Base-by-base conservation (phyloP, 2,113 vertebrate species). In the Cryptotis parvus region DNA sequence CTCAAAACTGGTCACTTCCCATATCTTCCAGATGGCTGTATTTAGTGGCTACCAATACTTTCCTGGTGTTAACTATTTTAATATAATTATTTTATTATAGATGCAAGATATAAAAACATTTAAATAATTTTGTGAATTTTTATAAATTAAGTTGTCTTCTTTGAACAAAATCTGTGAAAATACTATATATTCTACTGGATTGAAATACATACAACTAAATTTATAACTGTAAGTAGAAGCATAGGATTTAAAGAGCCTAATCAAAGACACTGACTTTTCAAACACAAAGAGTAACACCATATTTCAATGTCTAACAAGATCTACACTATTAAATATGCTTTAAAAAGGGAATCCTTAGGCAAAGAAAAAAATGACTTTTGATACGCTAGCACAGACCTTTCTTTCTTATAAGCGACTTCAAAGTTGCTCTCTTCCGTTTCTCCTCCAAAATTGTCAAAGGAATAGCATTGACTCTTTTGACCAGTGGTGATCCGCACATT, bases 351-450 rank as follows among this genome's bases (percentile, higher is more conserved):
- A 63, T 90, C 85, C 94, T 95, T 84, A 83, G 27, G 55, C 11
- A 69, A 41, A 94, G 85, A 93, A 90, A 83, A 96, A 95, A 95
- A 90, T 96, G 86, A 52, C 93, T 93, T n/a, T 95, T 96, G 89
- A 92, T 94, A 89, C 31, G 18, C 61, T n/a, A 79, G 33, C 26
- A 89, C 45, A 95, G 78, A 77, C 11, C 39, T 93, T 84, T 78
- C 29, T 33, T 84, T 93, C 72, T 93, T 93, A n/a, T 94, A 63
- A 90, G 69, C 18, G 9, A 66, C 76, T 95, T 96, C 91, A 95
- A 94, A 95, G 89, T 80, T 80, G 22, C 27, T 84, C 29, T 86
- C 16, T 84, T 80, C 20, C 61, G 76, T 95, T 93, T 90, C 77
- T 92, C 79, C 87, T 94, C 72, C 63, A 82, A 26, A 75, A 88